Conservation (phyloP, 1,140 invertebrate species). For the Drosophila sechellia region DNA sequence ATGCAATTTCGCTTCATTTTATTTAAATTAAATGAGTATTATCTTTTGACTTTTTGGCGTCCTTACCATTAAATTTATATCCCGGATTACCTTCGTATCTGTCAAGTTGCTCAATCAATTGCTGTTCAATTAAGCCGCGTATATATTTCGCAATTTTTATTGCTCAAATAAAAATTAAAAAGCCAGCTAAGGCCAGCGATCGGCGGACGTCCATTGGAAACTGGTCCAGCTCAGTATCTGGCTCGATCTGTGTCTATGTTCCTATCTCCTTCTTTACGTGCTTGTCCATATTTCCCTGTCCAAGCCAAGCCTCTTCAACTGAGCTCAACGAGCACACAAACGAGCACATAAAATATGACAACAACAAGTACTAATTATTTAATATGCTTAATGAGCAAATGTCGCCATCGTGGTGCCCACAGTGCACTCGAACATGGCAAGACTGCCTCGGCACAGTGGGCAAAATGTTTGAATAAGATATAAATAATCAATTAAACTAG, state of each 20-base stretch:
- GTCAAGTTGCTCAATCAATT: conserved; percentile 40
- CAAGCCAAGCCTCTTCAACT: conserved; percentile 61
- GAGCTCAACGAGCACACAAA: conserved; percentile 53
- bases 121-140: conserved; percentile 58
- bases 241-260: conserved; percentile 31
- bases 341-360: conserved; percentile 76
- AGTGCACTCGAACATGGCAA: conserved; percentile 31
- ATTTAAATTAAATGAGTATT: not conserved
- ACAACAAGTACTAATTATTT: conserved; percentile 79
- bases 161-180: conserved; percentile 31
- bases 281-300: conserved; percentile 24
- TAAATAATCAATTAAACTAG: not conserved
- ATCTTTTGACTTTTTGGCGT: not conserved
- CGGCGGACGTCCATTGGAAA: conserved; percentile 41
- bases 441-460: conserved; percentile 42
- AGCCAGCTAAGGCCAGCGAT: conserved; percentile 46
- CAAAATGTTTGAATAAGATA: not conserved
- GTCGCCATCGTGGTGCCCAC: conserved; percentile 66
- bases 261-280: conserved; percentile 32
- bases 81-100: conserved; percentile 36
- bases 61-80: conserved; percentile 18
- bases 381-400: conserved; percentile 80
- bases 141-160: conserved; percentile 48
- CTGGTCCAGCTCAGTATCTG: conserved; percentile 54
- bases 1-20: not conserved